phyloP scores from a whole-genome alignment of 2,888 invertebrate species.

The Steromphala cineraria region DNA sequence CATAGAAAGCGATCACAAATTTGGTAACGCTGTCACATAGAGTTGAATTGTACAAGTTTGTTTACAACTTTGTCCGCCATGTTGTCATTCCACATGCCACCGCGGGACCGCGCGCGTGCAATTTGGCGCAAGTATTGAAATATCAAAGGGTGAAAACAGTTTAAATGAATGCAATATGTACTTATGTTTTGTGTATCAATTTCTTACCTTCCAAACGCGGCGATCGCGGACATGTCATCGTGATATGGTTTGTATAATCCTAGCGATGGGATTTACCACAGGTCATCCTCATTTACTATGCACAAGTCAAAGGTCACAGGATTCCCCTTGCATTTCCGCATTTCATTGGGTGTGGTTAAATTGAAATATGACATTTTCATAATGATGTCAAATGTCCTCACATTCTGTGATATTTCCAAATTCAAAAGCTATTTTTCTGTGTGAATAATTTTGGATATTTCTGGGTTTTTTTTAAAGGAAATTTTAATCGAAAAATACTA shows the following conservation, averaged over 20 bases:
- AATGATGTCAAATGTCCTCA: neutral
- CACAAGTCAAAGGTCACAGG: constrained; percentile 28
- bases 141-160: no score
- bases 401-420: neutral
- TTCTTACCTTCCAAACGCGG: neutral
- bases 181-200: neutral
- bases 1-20: no score
- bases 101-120: neutral
- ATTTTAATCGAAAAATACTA: no score
- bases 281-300: constrained; percentile 28
- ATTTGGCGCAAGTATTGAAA: neutral
- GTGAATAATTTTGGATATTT: neutral
- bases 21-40: no score
- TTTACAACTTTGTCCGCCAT: constrained; percentile 17
- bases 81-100: constrained; percentile 8
- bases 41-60: neutral
- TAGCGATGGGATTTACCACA: neutral
- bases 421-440: no score
- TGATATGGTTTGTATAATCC: neutral
- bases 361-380: neutral
- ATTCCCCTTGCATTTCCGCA: neutral
- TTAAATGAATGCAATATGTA: no score
- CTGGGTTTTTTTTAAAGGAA: neutral
- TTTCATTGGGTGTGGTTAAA: neutral
- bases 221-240: neutral